These are phyloP conservation scores for Rhagoletis zephyria DNA, from an alignment of 1,140 invertebrate species.

Conservation along the genomic window DNA sequence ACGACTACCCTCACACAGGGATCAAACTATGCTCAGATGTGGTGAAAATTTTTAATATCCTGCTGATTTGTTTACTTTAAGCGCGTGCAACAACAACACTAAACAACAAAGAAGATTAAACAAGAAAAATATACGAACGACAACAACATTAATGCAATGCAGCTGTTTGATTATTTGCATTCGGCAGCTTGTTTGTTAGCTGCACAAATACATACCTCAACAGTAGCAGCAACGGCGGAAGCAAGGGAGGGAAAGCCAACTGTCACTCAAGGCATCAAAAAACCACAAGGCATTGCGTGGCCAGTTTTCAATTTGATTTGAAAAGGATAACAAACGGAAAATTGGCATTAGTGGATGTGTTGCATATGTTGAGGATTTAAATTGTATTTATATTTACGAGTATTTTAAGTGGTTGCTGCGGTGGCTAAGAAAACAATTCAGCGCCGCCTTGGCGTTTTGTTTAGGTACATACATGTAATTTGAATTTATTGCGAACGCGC, in stretches of 20 bases:
- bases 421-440: conserved; percentile 25
- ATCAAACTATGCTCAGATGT: background rate
- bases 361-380: conserved; percentile 47
- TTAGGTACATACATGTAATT: background rate
- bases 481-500: background rate
- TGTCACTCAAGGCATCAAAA: conserved; percentile 34
- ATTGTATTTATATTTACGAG: background rate
- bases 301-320: conserved; percentile 34
- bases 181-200: background rate
- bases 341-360: conserved; percentile 49
- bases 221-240: background rate
- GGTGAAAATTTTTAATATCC: background rate
- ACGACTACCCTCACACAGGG: background rate
- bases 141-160: conserved; percentile 33
- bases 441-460: background rate
- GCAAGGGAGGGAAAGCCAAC: background rate
- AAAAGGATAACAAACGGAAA: conserved; percentile 47
- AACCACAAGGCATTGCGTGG: conserved; percentile 17
- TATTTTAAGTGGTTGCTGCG: background rate
- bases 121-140: background rate
- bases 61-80: conserved; percentile 51
- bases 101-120: background rate
- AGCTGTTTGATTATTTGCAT: conserved; percentile 49
- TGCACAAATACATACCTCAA: background rate
- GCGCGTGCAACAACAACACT: conserved; percentile 26